Conservation (phyloP, 2,113 vertebrate genomes). For the Crocuta crocuta region DNA sequence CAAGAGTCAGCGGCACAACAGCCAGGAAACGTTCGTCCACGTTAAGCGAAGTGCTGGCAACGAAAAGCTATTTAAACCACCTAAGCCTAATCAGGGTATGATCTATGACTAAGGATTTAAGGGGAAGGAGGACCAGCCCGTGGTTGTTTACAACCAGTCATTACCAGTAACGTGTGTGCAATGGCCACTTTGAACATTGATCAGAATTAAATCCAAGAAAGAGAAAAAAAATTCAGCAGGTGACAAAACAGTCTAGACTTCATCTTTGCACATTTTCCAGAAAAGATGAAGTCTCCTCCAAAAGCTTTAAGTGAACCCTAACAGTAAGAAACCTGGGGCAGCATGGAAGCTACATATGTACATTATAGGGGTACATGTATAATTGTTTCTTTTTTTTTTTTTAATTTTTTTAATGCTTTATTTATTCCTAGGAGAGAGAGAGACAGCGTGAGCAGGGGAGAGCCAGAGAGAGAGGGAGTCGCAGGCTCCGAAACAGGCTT, state of each 20-base stretch:
- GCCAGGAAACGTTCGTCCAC: neutral
- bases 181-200: neutral
- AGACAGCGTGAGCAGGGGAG: no score
- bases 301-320: constrained; percentile 77
- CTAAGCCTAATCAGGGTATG: neutral
- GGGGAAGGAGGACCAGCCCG: neutral
- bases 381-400: no score
- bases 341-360: neutral
- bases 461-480: no score
- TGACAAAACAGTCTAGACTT: constrained; percentile 76
- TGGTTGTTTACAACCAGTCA: neutral
- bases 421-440: no score
- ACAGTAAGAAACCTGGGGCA: constrained; percentile 74
- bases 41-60: neutral
- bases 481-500: no score
- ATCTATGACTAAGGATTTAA: neutral
- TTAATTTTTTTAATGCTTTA: neutral
- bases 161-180: neutral
- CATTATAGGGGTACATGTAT: neutral
- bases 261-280: constrained; percentile 74
- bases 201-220: constrained; percentile 40
- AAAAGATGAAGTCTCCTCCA: constrained; percentile 76
- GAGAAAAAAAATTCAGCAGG: constrained; percentile 68
- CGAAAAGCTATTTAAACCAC: neutral
- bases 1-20: neutral